Evolutionary conservation across 1,140 invertebrate genomes (phyloP).

Genomic region (Temnothorax longispinosus): DNA sequence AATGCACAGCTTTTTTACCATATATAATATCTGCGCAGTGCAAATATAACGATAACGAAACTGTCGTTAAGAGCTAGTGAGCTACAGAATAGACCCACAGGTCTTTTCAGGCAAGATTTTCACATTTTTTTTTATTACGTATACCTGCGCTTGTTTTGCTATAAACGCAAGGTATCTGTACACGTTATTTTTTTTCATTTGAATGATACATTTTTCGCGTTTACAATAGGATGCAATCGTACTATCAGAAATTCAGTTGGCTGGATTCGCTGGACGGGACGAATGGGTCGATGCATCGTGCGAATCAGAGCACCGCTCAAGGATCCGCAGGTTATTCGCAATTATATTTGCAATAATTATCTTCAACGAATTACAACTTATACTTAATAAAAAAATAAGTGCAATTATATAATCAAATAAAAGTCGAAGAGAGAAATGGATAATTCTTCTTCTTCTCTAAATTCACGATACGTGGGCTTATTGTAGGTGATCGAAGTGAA

Average conservation of each 20-base stretch:
- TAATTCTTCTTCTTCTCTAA: background rate
- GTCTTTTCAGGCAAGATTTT: background rate
- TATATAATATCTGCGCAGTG: too few relatives aligned
- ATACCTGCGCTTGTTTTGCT: background rate
- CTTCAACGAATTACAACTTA: too few relatives aligned
- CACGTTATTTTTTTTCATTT: background rate
- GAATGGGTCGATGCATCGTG: conserved; percentile 80
- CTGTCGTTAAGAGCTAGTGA: too few relatives aligned
- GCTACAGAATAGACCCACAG: background rate
- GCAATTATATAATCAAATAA: background rate
- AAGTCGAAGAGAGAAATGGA: background rate
- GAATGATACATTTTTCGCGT: conserved; percentile 30
- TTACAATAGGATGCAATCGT: conserved; percentile 80
- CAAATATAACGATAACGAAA: too few relatives aligned
- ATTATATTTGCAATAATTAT: conserved; percentile 17
- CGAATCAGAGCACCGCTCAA: conserved; percentile 77
- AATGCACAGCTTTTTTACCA: too few relatives aligned
- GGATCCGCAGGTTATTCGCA: conserved; percentile 77
- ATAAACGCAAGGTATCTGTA: background rate
- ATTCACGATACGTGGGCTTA: background rate
- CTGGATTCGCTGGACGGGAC: conserved; percentile 82
- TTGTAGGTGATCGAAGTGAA: conserved; percentile 78
- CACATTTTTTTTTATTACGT: background rate
- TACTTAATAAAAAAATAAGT: background rate
- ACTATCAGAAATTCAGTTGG: conserved; percentile 81